Evolutionary conservation across 2,888 invertebrate genomes (phyloP).

Genomic region (Sinohyriopsis cumingii): DNA sequence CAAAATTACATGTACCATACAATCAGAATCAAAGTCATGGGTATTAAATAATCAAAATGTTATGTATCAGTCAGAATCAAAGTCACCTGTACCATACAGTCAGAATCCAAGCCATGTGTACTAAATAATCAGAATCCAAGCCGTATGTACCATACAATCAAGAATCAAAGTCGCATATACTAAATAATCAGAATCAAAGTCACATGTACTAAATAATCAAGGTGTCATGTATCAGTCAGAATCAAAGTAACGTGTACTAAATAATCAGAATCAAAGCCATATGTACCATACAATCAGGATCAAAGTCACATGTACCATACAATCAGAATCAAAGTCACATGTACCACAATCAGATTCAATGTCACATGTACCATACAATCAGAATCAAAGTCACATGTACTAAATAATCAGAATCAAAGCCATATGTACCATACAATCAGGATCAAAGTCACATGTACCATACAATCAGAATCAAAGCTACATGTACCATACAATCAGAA

Average conservation of each 20-base stretch:
- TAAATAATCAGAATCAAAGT: constrained; percentile 94
- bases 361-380: too few relatives aligned
- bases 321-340: constrained; percentile 89
- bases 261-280: too few relatives aligned
- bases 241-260: too few relatives aligned
- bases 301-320: constrained; percentile 83
- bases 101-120: too few relatives aligned
- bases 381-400: constrained; percentile 67
- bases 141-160: too few relatives aligned
- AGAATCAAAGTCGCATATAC: constrained; percentile 85
- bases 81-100: constrained; percentile 73
- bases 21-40: constrained; percentile 89
- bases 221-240: too few relatives aligned
- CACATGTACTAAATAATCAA: constrained; percentile 71
- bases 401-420: constrained; percentile 95
- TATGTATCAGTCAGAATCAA: constrained; percentile 97
- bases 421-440: constrained; percentile 85
- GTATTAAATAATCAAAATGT: constrained; percentile 84
- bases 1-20: constrained; percentile 78
- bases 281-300: constrained; percentile 89
- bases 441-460: constrained; percentile 81
- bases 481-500: too few relatives aligned
- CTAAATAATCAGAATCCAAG: too few relatives aligned
- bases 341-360: constrained; percentile 38
- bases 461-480: too few relatives aligned